Conservation (phyloP, 2,113 vertebrate genomes). For the Phodopus roborovskii region DNA sequence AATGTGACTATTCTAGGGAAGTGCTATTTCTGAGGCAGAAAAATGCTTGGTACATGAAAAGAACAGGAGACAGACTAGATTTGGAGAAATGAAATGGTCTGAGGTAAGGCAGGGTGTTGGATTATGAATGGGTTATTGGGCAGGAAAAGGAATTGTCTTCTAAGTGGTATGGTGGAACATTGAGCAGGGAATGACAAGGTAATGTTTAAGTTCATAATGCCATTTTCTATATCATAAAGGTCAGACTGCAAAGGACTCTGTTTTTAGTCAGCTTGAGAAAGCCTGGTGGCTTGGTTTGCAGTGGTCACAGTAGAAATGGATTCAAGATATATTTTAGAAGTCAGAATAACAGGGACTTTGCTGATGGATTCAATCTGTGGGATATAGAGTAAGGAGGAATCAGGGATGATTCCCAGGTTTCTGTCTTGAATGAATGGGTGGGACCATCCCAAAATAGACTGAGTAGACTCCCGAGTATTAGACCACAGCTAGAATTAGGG, state of each 20-base stretch:
- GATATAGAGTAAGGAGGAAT: background rate
- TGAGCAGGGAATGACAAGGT: background rate
- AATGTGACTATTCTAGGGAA: background rate
- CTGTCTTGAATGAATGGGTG: slow-evolving; percentile 18
- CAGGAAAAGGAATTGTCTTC: background rate
- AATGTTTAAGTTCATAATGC: background rate
- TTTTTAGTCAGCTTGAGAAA: background rate
- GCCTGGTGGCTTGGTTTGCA: background rate
- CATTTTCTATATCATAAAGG: background rate
- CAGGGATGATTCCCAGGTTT: background rate
- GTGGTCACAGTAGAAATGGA: background rate
- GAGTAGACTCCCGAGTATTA: background rate
- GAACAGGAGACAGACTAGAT: background rate
- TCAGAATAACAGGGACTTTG: slow-evolving; percentile 3
- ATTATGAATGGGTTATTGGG: background rate
- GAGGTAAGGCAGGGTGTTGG: background rate
- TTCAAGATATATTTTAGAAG: background rate
- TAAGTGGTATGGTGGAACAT: background rate
- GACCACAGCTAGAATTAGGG: slow-evolving; percentile 24
- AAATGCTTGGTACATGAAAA: background rate
- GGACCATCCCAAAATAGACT: background rate
- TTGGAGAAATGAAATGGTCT: background rate
- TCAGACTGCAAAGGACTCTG: background rate
- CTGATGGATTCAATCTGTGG: background rate
- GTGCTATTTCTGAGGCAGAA: background rate